A percentile compares a stretch with the other conserved stretches of the same genome.
Conservation (phyloP, 2,888 invertebrate species). For the Trimorus sp. region DNA sequence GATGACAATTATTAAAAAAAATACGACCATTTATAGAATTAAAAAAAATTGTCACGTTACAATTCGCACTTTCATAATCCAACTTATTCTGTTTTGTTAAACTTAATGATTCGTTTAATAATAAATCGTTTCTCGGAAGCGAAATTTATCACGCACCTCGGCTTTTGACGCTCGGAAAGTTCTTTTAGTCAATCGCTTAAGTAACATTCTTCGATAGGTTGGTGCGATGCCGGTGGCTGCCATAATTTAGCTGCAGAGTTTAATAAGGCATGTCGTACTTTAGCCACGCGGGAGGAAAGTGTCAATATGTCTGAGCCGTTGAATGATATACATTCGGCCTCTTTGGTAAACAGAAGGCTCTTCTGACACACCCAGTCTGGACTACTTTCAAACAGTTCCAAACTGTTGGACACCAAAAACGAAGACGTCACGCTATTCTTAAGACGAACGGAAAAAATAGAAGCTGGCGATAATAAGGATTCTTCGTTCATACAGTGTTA, state of each 20-base stretch:
- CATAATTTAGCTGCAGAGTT: slow-evolving; percentile 78
- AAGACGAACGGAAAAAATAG: too few relatives aligned
- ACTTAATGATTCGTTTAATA: slow-evolving; percentile 50
- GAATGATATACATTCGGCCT: slow-evolving; percentile 79
- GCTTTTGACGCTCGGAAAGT: slow-evolving; percentile 63
- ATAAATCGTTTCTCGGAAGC: slow-evolving; percentile 55
- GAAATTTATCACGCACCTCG: slow-evolving; percentile 55
- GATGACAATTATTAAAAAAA: too few relatives aligned
- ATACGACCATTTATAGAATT: too few relatives aligned
- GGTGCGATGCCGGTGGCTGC: slow-evolving; percentile 71
- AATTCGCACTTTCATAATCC: too few relatives aligned
- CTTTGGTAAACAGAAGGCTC: slow-evolving; percentile 74
- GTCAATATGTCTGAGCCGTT: slow-evolving; percentile 78
- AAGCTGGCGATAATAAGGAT: too few relatives aligned
- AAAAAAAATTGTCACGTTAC: too few relatives aligned
- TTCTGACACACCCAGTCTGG: slow-evolving; percentile 61
- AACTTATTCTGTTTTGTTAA: slow-evolving; percentile 42
- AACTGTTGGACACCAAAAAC: slow-evolving; percentile 37
- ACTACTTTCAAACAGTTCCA: slow-evolving; percentile 53
- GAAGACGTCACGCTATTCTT: too few relatives aligned
- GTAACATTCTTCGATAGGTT: slow-evolving; percentile 64
- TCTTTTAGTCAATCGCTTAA: slow-evolving; percentile 66
- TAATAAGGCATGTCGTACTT: slow-evolving; percentile 78
- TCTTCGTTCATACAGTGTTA: too few relatives aligned
- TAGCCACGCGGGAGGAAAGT: slow-evolving; percentile 74